A percentile compares a stretch with the other conserved stretches of the same genome.
These are phyloP conservation scores for Myotis davidii DNA, from an alignment of 2,113 vertebrate species.

Conservation along the genomic window DNA sequence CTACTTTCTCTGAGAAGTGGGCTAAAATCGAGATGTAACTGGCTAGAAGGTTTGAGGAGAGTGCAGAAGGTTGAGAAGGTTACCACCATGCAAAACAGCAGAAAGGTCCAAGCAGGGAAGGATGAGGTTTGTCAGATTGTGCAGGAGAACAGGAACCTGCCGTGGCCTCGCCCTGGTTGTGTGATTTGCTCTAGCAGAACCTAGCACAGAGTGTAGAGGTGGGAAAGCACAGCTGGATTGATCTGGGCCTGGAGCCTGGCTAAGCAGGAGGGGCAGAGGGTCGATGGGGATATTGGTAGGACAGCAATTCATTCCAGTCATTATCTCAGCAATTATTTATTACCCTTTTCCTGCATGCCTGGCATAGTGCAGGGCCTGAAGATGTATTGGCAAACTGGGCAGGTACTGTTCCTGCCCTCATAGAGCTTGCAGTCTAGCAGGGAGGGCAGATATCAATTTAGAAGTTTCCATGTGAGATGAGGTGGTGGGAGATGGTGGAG, in stretches of 20 bases:
- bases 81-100: background rate
- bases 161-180: background rate
- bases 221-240: background rate
- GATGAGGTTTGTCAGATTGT: background rate
- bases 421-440: background rate
- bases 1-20: background rate
- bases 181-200: background rate
- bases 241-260: background rate
- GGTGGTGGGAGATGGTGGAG: background rate
- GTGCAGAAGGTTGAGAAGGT: background rate
- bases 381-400: background rate
- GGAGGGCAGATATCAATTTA: background rate
- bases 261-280: background rate
- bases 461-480: background rate
- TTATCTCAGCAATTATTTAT: background rate
- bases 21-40: background rate
- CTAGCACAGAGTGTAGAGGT: background rate
- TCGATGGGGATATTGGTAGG: background rate
- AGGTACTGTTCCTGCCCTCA: background rate
- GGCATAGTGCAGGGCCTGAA: background rate
- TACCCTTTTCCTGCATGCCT: background rate
- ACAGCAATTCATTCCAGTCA: background rate
- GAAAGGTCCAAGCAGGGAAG: background rate
- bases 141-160: background rate
- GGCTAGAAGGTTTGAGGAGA: background rate